Evolutionary conservation across 1,140 invertebrate species (phyloP), one percentile per base, ranked within the genome.

Genomic region (Caerostris darwini): DNA sequence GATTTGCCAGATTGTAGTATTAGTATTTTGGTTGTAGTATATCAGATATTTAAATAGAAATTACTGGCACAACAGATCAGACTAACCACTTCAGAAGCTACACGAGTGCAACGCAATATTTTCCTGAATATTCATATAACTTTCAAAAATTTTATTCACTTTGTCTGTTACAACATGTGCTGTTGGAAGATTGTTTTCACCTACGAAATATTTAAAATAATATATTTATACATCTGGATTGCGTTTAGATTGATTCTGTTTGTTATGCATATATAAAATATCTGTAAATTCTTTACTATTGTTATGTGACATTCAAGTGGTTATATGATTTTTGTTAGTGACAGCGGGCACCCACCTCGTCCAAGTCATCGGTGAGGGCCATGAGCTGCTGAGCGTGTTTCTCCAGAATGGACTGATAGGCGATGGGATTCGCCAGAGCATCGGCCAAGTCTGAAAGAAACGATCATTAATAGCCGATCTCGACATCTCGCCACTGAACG

Each of bases 371-470:
- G 0, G 98, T 99, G 93, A 99, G 97, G 90, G 99, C 98, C 0
- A 98, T 97, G 94, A 99, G 96, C 96, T 99, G 99, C 95, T 99
- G 98, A 50, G 98, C 97, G 53, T 99, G 97, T 96, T 99, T 99
- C 95, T 99, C 98, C 94, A 98, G 96, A 96, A 99, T 98, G 95
- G 98, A 99, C 96, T 99, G 98, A 96, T 99, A 99, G 95, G 99
- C 99, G 94, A 99, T 99, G 0, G 99, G 99, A 96, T 99, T 99
- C 10, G 99, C 99, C 92, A 99, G 96, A 5, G 99, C 99, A 96
- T 99, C 99, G 5, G 99, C 99, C 96, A 99, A 97, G 95, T 99
- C 98, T 94, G 95, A 8, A 95, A 56, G 94, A 89, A 69, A 95
- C 34, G 59, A 53, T 10, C 14, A 53, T 83, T 54, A 83, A 61